Evolutionary conservation across 2,113 vertebrate species (phyloP).

Genomic region (Dendrocopos noguchii): DNA sequence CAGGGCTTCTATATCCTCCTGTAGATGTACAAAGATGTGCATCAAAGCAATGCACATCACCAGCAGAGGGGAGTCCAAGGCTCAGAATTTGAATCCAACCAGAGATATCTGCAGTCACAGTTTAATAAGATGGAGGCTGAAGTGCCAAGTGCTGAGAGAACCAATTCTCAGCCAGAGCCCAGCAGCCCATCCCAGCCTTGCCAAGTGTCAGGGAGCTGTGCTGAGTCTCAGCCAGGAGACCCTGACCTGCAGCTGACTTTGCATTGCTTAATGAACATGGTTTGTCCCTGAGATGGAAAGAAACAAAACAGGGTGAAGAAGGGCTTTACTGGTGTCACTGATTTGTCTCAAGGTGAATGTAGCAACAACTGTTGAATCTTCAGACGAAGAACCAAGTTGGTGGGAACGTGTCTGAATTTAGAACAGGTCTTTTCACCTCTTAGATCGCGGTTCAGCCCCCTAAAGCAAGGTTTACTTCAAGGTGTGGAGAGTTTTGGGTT

Average conservation of each 20-base stretch:
- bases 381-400: rapidly evolving
- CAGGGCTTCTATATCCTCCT: background rate
- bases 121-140: background rate
- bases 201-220: rapidly evolving
- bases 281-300: background rate
- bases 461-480: background rate
- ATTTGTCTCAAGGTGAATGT: background rate
- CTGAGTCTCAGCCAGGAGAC: background rate
- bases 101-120: background rate
- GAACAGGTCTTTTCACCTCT: background rate
- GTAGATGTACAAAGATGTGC: background rate
- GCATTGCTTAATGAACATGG: background rate
- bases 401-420: rapidly evolving
- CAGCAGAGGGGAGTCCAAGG: background rate
- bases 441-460: background rate
- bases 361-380: rapidly evolving
- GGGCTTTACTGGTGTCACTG: rapidly evolving
- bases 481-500: background rate
- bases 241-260: background rate
- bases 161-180: background rate
- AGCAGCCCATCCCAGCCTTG: background rate
- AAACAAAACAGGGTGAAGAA: background rate
- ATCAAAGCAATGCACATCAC: background rate
- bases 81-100: background rate
- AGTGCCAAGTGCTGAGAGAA: background rate